phyloP scores from a whole-genome alignment of 2,888 invertebrate species.

The Apamea monoglypha region DNA sequence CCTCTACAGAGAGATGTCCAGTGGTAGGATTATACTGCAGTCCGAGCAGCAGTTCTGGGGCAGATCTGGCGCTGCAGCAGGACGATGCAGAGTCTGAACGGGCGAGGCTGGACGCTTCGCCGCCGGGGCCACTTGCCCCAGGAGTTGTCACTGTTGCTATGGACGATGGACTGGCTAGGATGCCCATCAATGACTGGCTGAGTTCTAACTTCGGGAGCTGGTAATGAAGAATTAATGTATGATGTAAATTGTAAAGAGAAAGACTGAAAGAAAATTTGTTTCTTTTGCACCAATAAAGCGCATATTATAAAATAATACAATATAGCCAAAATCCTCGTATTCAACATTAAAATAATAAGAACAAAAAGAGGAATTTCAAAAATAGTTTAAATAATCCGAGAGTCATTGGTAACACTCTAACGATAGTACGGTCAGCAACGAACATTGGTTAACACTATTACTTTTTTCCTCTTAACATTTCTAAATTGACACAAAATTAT shows the following conservation, averaged over 20 bases:
- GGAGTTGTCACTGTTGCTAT: constrained; percentile 78
- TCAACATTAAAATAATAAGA: not conserved
- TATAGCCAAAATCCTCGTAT: not conserved
- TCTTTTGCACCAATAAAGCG: not conserved
- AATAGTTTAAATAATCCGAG: not conserved
- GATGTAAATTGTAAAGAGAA: not conserved
- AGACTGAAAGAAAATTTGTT: not conserved
- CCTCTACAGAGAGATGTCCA: constrained; percentile 97
- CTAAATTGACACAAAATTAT: not conserved
- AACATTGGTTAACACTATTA: not conserved
- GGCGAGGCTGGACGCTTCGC: constrained; percentile 93
- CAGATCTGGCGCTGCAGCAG: constrained; percentile 97
- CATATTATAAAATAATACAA: not conserved
- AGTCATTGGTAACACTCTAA: not conserved
- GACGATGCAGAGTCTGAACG: constrained; percentile 98
- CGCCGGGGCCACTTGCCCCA: constrained; percentile 65
- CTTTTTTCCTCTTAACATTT: not conserved
- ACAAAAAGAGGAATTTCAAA: not conserved
- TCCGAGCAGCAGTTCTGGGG: constrained; percentile 97
- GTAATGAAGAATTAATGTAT: not conserved
- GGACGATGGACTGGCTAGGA: constrained; percentile 83
- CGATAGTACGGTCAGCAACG: not conserved
- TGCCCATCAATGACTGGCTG: constrained; percentile 79
- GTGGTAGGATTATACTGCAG: constrained; percentile 98
- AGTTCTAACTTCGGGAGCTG: constrained; percentile 84